Percentiles rank a stretch among this genome's conserved stretches.
Evolutionary conservation across 2,888 invertebrate genomes (phyloP).

Genomic region (Trachelus stipa): DNA sequence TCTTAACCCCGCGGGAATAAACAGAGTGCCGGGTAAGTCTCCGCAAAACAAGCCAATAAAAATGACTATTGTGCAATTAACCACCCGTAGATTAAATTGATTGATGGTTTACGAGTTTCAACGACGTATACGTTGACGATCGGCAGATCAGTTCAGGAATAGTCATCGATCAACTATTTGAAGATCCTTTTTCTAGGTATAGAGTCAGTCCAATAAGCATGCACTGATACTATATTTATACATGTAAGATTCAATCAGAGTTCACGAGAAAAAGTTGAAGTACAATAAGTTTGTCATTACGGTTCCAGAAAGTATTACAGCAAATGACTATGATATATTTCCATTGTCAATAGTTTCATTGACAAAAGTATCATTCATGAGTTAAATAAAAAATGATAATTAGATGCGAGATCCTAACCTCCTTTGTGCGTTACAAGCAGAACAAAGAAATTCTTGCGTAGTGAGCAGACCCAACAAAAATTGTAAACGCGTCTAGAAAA

Average conservation of each 20-base stretch:
- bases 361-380: not conserved
- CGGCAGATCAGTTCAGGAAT: not conserved
- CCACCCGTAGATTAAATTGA: constrained; percentile 8
- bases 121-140: not conserved
- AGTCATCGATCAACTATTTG: not conserved
- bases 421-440: not conserved
- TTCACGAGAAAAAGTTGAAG: not conserved
- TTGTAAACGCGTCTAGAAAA: not conserved
- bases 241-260: not conserved
- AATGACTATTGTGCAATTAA: not conserved
- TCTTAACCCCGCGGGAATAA: not conserved
- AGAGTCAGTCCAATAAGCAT: not conserved
- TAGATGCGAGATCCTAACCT: no score
- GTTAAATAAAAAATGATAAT: not conserved
- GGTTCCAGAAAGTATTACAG: not conserved
- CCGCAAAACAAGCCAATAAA: not conserved
- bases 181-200: not conserved
- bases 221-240: not conserved
- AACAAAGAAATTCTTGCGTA: not conserved
- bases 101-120: not conserved
- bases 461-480: not conserved
- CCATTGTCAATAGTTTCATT: not conserved
- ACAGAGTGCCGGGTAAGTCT: not conserved
- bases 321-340: not conserved
- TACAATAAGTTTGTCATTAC: not conserved